Base-by-base conservation (phyloP, 1,140 invertebrate genomes). In the Caenorhabditis inopinata region DNA sequence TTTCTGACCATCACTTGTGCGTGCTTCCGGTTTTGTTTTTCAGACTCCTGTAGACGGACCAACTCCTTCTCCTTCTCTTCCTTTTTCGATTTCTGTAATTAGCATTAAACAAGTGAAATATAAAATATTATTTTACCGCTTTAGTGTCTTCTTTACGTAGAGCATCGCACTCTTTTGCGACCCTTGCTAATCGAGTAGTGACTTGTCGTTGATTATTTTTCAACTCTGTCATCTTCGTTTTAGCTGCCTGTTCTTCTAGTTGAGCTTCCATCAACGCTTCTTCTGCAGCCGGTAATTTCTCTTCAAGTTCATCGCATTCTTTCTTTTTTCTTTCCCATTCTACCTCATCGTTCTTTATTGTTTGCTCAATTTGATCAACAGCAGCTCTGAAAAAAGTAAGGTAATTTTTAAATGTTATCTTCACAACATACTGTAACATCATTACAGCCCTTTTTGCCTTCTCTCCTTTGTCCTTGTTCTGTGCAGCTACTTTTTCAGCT, bases 211-310 rank as follows among this genome's bases (percentile, higher is more conserved):
- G 53, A 16, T 62, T 9, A 16, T 32, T 32, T 16, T 38, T 42
- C 32, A 68, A 38, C 4, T 12, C 25, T 7, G 7, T 14, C 29
- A 62, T 11, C 14, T 32, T n/a, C 12, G 25, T 18, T 21, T 21
- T 3, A 38, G n/a, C 32, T 9, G 16, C 58, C 11, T 68, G 35
- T 7, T 68, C 12, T 21, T 18, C 29, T 1, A 78, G 79, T 18
- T 87, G 6, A 23, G 74, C 29, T 16, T 32, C 76, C 58, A 79
- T 11, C 49, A 76, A 62, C 21, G 21, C 32, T 51, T 18, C 29
- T 42, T 32, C 23, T 38, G 18, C 73, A 32, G 23, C 45, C 45
- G 73, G 35, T 16, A 53, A 25, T 3, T 76, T 48, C n/a, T 75
- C 74, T 58, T 81, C 74, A 12, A 35, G 5, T 12, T 76, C 75